Base-by-base conservation (phyloP, 1,140 invertebrate genomes). In the Heliconius hermathena region DNA sequence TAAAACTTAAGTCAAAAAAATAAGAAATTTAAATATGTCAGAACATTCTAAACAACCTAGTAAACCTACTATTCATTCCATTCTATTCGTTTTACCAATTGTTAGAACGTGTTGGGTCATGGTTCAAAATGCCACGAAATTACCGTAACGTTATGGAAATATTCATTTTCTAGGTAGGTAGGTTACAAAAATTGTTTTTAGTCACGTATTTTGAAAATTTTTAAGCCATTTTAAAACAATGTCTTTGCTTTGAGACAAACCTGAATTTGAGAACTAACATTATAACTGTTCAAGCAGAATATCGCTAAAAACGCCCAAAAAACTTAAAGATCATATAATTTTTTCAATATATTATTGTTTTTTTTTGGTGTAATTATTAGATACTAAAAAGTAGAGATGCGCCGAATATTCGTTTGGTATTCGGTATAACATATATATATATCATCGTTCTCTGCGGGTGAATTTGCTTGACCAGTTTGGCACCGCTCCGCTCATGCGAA, bases 131-230 rank as follows among this genome's bases (percentile, higher is more conserved):
- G 60, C 60, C 26, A 29, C 11, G 26, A 66, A 66, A 66, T 29
- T 66, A 66, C 60, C 60, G 60, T 66, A 66, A 66, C 26, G 11
- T 29, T 66, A 22, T 57, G 54, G 20, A 57, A 57, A 57, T 57
- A 57, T 9, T 0, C n/a, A 57, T 57, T 57, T 57, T 57, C 41
- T 46, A 16, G 41, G 20, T 57, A 66, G 22, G 26, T 66, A 66
- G 22, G 8, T 66, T 29, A 66, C 3, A 11, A 22, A 66, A 16
- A 29, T 13, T 26, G 60, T 26, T 66, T 60, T 22, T 26, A 60
- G 8, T 26, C 11, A 11, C n/a, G 11, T 54, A 11, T 22, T n/a
- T 22, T 6, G 49, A 20, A 20, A 18, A 20, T 18, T 6, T 57
- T 57, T 2, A 57, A 6, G n/a, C 20, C 8, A 57, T n/a, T 57